A percentile compares a stretch with the other conserved stretches of the same genome.
Conservation (phyloP, 2,888 invertebrate genomes). For the Mechanitis messenoides region DNA sequence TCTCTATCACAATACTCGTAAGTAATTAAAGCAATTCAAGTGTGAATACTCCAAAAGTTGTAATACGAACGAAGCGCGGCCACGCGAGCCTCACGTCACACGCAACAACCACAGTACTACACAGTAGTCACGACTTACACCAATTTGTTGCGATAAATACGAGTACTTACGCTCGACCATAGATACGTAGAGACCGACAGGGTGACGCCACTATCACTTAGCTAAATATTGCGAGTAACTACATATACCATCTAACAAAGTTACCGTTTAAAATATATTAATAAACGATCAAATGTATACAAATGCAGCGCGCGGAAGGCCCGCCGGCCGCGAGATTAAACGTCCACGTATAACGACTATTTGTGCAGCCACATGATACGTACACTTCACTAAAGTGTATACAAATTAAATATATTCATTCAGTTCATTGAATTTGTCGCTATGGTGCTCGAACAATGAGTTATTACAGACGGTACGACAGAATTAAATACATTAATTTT, state of each 20-base stretch:
- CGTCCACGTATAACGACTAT: constrained; percentile 54
- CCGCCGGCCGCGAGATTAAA: constrained; percentile 30
- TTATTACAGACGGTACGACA: constrained; percentile 41
- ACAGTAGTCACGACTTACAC: constrained; percentile 58
- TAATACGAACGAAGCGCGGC: constrained; percentile 62
- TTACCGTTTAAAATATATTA: constrained; percentile 57
- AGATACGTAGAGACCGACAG: constrained; percentile 43
- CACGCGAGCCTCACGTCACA: constrained; percentile 27
- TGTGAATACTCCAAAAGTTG: constrained; percentile 75
- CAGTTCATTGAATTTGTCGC: constrained; percentile 37
- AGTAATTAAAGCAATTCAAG: constrained; percentile 76
- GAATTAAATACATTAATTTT: constrained; percentile 63
- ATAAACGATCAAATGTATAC: constrained; percentile 57
- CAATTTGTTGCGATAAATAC: constrained; percentile 51
- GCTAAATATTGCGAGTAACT: constrained; percentile 70
- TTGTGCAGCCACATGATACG: constrained; percentile 54
- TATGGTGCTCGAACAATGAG: constrained; percentile 41
- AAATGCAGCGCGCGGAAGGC: constrained; percentile 51
- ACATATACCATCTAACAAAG: constrained; percentile 64
- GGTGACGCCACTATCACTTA: constrained; percentile 48
- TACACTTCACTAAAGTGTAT: constrained; percentile 39
- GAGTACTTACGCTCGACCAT: constrained; percentile 41
- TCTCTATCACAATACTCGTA: constrained; percentile 78
- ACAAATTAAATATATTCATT: constrained; percentile 33
- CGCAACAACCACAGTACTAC: constrained; percentile 42